These are phyloP conservation scores for Harlomillsia oculata DNA, from an alignment of 1,140 invertebrate genomes.

Conservation along the genomic window DNA sequence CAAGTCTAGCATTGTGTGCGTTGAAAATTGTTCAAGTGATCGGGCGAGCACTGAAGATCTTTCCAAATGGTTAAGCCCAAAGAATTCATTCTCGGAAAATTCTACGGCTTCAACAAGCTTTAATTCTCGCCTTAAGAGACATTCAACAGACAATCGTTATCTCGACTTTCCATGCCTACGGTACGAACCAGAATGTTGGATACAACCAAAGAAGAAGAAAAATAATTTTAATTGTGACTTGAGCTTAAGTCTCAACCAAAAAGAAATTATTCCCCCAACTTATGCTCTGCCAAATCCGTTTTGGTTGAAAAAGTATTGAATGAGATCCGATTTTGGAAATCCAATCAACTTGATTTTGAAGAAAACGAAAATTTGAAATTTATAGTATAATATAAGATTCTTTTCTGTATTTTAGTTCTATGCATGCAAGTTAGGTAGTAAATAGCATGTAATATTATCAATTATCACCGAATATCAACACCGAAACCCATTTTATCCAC, in stretches of 20 bases:
- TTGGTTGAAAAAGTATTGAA: slow-evolving; percentile 15
- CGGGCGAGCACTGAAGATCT: not conserved
- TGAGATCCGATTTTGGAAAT: too few relatives aligned
- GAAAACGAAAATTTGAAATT: too few relatives aligned
- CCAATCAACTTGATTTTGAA: too few relatives aligned
- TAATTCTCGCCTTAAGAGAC: not conserved
- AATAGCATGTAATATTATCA: too few relatives aligned
- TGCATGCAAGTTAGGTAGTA: too few relatives aligned
- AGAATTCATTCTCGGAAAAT: not conserved
- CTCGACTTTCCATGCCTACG: slow-evolving; percentile 18
- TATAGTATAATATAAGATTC: not conserved
- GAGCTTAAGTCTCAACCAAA: not conserved
- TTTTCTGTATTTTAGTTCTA: not conserved
- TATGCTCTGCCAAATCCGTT: slow-evolving; percentile 20
- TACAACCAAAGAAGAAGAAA: slow-evolving; percentile 9
- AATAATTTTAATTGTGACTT: not conserved
- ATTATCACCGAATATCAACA: too few relatives aligned
- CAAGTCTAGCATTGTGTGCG: slow-evolving; percentile 11
- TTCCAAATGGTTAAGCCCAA: slow-evolving; percentile 15
- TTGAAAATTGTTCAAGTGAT: not conserved
- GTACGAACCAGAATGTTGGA: slow-evolving; percentile 7
- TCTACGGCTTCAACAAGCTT: not conserved
- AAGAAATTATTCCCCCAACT: slow-evolving; percentile 14
- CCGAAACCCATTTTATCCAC: too few relatives aligned
- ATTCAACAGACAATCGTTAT: not conserved